Evolutionary conservation across 2,797 vertebrate genomes (phyloP).

Genomic region (Avahi laniger): DNA sequence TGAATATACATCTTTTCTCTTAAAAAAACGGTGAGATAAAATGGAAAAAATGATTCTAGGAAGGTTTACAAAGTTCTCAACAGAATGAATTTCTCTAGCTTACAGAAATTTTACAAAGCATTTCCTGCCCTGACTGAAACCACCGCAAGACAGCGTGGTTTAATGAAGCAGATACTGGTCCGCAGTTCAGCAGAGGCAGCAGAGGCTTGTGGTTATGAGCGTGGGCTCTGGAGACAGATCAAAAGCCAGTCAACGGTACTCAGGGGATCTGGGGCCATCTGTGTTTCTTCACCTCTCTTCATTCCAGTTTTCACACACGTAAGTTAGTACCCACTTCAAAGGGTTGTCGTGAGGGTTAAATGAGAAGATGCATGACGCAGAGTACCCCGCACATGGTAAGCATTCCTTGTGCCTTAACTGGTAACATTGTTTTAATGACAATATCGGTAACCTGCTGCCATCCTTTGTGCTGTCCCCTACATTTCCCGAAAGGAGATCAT

Average conservation of each 20-base stretch:
- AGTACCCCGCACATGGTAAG: background rate
- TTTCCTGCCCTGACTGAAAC: background rate
- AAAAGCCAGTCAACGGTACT: background rate
- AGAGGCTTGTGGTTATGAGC: background rate
- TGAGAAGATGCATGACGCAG: background rate
- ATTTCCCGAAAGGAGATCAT: background rate
- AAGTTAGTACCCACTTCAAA: background rate
- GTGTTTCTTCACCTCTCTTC: background rate
- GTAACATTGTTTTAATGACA: background rate
- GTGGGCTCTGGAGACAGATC: background rate
- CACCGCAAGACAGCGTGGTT: too few species aligned
- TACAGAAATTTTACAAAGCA: background rate
- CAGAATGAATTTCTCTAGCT: background rate
- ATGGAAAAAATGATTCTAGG: background rate
- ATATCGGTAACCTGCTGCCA: background rate
- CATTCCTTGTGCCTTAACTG: background rate
- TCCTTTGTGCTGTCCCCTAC: background rate
- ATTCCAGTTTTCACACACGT: background rate
- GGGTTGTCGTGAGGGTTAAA: background rate
- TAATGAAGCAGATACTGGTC: background rate
- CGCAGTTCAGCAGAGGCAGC: background rate
- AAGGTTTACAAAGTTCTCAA: background rate
- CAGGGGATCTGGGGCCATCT: background rate
- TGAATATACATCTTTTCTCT: background rate
- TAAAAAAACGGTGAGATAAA: background rate